These are phyloP conservation scores for Bombyx huttoni DNA, from an alignment of 2,888 invertebrate species.

Conservation along the genomic window DNA sequence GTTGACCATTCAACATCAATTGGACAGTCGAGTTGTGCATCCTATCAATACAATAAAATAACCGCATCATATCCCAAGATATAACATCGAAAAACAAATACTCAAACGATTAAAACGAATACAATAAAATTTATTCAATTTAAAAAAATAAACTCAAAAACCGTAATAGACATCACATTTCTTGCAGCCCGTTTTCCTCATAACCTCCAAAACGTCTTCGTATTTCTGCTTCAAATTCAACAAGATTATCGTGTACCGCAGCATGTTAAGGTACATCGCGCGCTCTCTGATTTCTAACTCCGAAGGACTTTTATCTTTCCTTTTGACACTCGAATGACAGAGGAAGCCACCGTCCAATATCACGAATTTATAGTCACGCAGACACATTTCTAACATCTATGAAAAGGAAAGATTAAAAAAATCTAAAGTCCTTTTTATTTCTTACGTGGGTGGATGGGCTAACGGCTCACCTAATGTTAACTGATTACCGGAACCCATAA, in stretches of 20 bases:
- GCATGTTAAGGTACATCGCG: background rate
- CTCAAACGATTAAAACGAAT: background rate
- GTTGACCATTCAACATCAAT: too few relatives aligned
- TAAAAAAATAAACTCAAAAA: background rate
- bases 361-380: conserved; percentile 73
- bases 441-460: too few relatives aligned
- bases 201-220: background rate
- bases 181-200: conserved; percentile 1
- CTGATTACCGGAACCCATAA: too few relatives aligned
- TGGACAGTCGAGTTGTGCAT: too few relatives aligned
- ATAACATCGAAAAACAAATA: background rate
- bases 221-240: background rate
- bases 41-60: too few relatives aligned
- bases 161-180: conserved; percentile 1
- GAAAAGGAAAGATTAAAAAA: background rate
- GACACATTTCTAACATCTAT: conserved; percentile 79
- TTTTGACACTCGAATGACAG: conserved; percentile 4
- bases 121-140: background rate
- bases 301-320: background rate
- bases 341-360: conserved; percentile 66
- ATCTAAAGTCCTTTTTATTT: too few relatives aligned
- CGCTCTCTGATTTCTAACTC: background rate
- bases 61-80: too few relatives aligned
- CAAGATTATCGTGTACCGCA: conserved; percentile 1
- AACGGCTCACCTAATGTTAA: too few relatives aligned